Percentiles rank a stretch among this genome's conserved stretches.
Evolutionary conservation across 1,140 invertebrate species (phyloP).

Genomic region (Wiebesia pumilae): DNA sequence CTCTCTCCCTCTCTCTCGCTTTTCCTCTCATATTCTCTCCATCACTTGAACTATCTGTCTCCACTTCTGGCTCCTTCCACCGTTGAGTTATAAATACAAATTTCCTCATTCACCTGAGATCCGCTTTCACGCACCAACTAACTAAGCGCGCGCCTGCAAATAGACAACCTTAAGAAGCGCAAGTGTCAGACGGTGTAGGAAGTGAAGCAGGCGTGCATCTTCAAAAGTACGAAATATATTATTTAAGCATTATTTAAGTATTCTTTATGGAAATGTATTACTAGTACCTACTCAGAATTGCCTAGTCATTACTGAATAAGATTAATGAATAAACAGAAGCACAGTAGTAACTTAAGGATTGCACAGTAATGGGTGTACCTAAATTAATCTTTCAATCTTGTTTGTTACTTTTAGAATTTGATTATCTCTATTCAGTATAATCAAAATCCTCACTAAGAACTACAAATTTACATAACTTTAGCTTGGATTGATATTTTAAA

Average conservation of each 20-base stretch:
- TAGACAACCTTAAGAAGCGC: not conserved
- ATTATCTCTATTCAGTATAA: not conserved
- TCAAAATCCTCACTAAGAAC: not conserved
- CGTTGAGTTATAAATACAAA: not conserved
- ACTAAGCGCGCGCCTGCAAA: constrained; percentile 8
- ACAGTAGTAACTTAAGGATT: not conserved
- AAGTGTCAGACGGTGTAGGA: not conserved
- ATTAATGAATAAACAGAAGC: not conserved
- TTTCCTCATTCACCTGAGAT: constrained; percentile 15
- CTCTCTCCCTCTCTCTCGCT: not conserved
- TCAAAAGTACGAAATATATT: not conserved
- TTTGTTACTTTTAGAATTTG: not conserved
- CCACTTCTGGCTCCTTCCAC: not conserved
- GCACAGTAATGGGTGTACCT: not conserved
- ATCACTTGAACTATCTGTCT: not conserved
- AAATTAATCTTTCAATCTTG: not conserved
- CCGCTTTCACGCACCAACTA: constrained; percentile 22
- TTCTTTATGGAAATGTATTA: not conserved
- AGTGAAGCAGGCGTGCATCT: not conserved
- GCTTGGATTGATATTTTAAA: not conserved
- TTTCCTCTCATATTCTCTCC: not conserved
- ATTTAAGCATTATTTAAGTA: constrained; percentile 16
- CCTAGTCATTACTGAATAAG: not conserved
- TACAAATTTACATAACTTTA: not conserved
- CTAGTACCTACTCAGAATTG: not conserved